These are phyloP conservation scores for Poecilia picta DNA, from an alignment of 2,797 vertebrate species.

Conservation along the genomic window DNA sequence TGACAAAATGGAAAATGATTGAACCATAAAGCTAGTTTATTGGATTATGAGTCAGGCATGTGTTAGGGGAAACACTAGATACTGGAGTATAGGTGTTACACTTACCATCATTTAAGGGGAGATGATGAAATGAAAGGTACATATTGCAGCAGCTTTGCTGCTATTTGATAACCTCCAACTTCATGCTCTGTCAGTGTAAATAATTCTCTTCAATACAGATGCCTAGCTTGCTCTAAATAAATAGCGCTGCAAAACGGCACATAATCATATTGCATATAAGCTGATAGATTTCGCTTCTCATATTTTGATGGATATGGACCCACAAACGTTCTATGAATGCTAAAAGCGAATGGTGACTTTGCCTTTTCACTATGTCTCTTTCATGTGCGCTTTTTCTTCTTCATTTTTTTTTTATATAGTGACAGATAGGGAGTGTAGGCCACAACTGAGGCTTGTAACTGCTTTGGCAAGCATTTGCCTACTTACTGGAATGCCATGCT, in stretches of 20 bases:
- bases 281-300: constrained; percentile 57
- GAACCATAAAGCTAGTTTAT: constrained; percentile 39
- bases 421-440: constrained; percentile 64
- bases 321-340: constrained; percentile 56
- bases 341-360: constrained; percentile 60
- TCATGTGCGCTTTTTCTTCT: constrained; percentile 52
- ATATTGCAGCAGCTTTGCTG: constrained; percentile 62
- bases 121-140: constrained; percentile 63
- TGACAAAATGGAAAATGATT: constrained; percentile 44
- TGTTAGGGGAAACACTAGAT: constrained; percentile 39
- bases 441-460: constrained; percentile 71
- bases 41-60: constrained; percentile 30
- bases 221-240: constrained; percentile 65
- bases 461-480: constrained; percentile 70
- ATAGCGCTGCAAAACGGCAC: constrained; percentile 66
- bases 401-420: constrained; percentile 47
- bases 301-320: constrained; percentile 42
- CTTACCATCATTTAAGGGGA: constrained; percentile 54
- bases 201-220: constrained; percentile 64
- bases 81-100: constrained; percentile 34
- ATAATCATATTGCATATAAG: constrained; percentile 61
- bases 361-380: constrained; percentile 60
- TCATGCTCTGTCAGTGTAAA: constrained; percentile 74
- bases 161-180: constrained; percentile 71
- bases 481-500: constrained; percentile 70